Evolutionary conservation across 2,888 invertebrate species (phyloP).

Genomic region (Ypsolopha scabrella): DNA sequence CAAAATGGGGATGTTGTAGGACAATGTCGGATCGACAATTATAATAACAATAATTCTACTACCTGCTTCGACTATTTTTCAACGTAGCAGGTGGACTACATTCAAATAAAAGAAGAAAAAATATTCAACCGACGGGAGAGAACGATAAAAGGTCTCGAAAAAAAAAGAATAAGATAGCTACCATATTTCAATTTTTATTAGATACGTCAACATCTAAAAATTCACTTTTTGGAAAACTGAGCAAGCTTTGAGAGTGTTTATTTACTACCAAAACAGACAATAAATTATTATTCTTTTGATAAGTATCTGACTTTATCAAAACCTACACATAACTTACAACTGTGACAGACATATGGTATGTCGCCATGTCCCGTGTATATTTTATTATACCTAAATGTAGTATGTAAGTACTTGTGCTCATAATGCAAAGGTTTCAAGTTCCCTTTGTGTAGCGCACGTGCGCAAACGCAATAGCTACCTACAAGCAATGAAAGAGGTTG

Average conservation of each 20-base stretch:
- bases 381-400: neutral
- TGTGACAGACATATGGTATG: too few species aligned
- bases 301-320: too few species aligned
- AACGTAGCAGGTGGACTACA: neutral
- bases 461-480: conserved; percentile 10
- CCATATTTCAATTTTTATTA: too few species aligned
- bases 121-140: neutral
- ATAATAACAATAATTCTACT: neutral
- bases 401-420: neutral
- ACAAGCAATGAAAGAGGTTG: neutral
- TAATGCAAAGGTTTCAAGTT: conserved; percentile 21
- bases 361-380: too few species aligned
- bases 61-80: conserved; percentile 3
- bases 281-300: too few species aligned
- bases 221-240: neutral
- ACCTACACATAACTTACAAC: too few species aligned
- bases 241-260: neutral
- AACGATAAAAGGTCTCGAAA: neutral
- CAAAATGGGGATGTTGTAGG: neutral
- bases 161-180: neutral
- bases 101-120: neutral
- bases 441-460: conserved; percentile 38
- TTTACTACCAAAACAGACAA: too few species aligned
- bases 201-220: too few species aligned
- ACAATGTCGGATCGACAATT: neutral